Evolutionary conservation across 2,113 vertebrate genomes (phyloP).

Genomic region (Pheucticus melanocephalus): DNA sequence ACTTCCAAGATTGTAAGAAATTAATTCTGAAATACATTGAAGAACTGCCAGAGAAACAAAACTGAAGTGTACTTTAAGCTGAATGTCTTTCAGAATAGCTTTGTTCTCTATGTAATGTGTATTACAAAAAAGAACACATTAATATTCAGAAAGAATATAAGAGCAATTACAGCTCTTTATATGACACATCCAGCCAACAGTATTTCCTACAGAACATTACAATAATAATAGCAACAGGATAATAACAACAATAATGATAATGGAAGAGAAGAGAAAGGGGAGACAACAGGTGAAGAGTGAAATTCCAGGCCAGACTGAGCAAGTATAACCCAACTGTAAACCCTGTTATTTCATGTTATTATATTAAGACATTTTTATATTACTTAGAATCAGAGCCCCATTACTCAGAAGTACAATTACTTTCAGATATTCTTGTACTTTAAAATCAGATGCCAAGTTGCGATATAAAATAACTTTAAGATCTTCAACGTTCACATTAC

Average conservation of each 20-base stretch:
- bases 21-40: neutral
- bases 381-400: neutral
- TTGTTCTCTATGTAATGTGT: neutral
- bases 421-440: neutral
- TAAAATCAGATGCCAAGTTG: neutral
- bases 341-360: neutral
- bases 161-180: slow-evolving; percentile 1
- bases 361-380: neutral
- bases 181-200: neutral
- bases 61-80: neutral
- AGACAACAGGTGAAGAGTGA: neutral
- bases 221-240: neutral
- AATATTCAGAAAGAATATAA: neutral
- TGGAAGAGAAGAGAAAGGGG: neutral
- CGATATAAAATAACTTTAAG: neutral
- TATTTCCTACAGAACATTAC: neutral
- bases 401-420: neutral
- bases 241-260: neutral
- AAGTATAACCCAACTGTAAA: neutral
- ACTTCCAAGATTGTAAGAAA: neutral
- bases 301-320: neutral
- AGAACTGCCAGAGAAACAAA: slow-evolving; percentile 27
- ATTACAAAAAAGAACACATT: neutral
- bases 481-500: slow-evolving; percentile 55
- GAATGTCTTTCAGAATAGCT: neutral